These are phyloP conservation scores for Apoda limacodes DNA, from an alignment of 2,888 invertebrate species.

Conservation along the genomic window DNA sequence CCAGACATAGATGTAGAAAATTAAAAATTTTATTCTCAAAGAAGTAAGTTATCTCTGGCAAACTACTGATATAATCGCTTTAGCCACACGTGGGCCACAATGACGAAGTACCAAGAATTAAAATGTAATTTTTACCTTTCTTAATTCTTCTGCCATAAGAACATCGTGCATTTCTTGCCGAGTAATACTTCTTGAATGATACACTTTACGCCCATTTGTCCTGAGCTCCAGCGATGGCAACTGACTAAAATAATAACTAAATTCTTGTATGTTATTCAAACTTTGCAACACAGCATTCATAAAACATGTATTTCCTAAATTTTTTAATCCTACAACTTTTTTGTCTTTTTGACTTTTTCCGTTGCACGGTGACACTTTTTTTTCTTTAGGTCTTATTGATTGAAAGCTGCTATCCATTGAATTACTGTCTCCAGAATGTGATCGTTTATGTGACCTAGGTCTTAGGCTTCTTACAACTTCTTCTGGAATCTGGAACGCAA, in stretches of 20 bases:
- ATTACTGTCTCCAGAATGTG: slow-evolving; percentile 67
- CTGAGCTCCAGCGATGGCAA: slow-evolving; percentile 78
- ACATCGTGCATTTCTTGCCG: slow-evolving; percentile 76
- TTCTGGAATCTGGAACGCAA: slow-evolving; percentile 44
- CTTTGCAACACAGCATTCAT: slow-evolving; percentile 90
- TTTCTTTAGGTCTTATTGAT: slow-evolving; percentile 38
- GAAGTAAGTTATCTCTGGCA: too few species aligned
- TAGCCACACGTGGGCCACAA: too few species aligned
- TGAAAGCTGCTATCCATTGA: slow-evolving; percentile 58
- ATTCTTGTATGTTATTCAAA: slow-evolving; percentile 86
- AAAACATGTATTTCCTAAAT: slow-evolving; percentile 87
- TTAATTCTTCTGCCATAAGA: slow-evolving; percentile 81
- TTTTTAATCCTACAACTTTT: slow-evolving; percentile 79
- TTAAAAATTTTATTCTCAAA: too few species aligned
- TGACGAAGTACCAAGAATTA: too few species aligned
- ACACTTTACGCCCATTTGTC: slow-evolving; percentile 69
- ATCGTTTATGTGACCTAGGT: slow-evolving; percentile 71
- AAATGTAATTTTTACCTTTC: slow-evolving; percentile 74
- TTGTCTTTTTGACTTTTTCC: slow-evolving; percentile 69
- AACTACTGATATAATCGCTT: too few species aligned
- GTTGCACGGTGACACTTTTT: slow-evolving; percentile 41
- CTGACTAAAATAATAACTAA: slow-evolving; percentile 84
- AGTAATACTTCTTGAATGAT: slow-evolving; percentile 72
- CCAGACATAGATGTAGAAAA: too few species aligned
- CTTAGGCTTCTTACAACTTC: slow-evolving; percentile 68